Conservation (phyloP, 2,113 vertebrate species). For the Microcebus lehilahytsara region DNA sequence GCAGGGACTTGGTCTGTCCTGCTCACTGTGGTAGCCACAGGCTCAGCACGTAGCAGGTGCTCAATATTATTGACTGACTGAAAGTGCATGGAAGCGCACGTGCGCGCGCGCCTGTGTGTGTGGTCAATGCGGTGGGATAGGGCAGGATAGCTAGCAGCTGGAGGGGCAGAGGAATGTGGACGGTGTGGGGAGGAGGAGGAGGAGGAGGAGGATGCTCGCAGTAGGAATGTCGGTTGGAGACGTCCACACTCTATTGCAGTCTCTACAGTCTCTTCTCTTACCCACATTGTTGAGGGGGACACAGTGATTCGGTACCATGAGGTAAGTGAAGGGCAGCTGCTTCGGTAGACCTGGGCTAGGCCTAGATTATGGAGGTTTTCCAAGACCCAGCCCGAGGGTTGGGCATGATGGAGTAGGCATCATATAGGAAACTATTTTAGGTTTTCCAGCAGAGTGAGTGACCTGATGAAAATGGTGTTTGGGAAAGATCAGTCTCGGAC, state of each 20-base stretch:
- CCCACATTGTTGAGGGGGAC: neutral
- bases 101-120: neutral
- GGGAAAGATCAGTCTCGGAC: neutral
- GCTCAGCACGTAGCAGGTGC: neutral
- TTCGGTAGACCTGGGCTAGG: neutral
- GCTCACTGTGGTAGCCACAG: neutral
- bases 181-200: neutral
- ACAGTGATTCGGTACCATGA: neutral
- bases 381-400: neutral
- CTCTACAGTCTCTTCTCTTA: neutral
- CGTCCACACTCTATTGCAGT: neutral
- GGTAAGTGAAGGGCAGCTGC: neutral
- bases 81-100: too few species aligned
- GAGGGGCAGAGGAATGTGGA: neutral
- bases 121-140: neutral
- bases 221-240: neutral
- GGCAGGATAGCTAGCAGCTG: neutral
- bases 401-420: neutral
- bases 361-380: neutral
- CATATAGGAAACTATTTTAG: neutral
- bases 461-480: neutral
- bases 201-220: neutral
- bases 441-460: neutral
- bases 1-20: neutral
- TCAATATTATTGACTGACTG: neutral